Base-by-base conservation (phyloP, 2,888 invertebrate species). In the Linnaemya vulpina region DNA sequence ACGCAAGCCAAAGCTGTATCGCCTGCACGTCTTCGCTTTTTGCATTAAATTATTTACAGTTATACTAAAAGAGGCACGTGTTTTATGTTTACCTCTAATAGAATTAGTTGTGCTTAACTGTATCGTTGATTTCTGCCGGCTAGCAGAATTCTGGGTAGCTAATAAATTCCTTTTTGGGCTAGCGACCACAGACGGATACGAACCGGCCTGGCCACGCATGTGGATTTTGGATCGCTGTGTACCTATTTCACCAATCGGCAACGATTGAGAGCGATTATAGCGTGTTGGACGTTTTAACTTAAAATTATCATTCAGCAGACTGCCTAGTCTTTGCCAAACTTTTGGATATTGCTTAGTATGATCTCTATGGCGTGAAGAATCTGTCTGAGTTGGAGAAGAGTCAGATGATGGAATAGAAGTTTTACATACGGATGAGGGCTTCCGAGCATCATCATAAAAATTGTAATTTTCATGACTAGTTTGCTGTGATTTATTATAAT, bases 1-100 rank as follows among this genome's bases (percentile, higher is more conserved):
- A 77, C 90, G 89, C 79, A 89, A 85, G 67, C 88, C 88, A 80
- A 91, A 90, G 86, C 91, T 92, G 75, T 95, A 94, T 58, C 92
- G 91, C 43, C 91, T 89, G 86, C 92, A 92, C 89, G 90, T 90
- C 90, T 96, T 96, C 0, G 97, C 97, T 93, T 97, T 97, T 91
- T 97, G 96, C 88, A 97, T 93, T 85, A 97, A 94, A 25, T 96
- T 97, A 1, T 96, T 97, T 92, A 97, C 95, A 0, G 97, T 97
- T 0, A 96, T 95, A 0, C 97, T 96, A 73, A 97, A 93, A 7
- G 95, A 95, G 87, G 38, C 46, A 55, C 96, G 96, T 90, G 96
- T 89, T 95, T 95, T 88, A 93, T 93, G 13, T 40, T 87, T 75
- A 25, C 10, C 11, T 20, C 22, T 53, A 11, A 30, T 38, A n/a